A percentile compares a stretch with the other conserved stretches of the same genome.
phyloP scores from a whole-genome alignment of 2,113 vertebrate genomes.

The Fregata magnificens region DNA sequence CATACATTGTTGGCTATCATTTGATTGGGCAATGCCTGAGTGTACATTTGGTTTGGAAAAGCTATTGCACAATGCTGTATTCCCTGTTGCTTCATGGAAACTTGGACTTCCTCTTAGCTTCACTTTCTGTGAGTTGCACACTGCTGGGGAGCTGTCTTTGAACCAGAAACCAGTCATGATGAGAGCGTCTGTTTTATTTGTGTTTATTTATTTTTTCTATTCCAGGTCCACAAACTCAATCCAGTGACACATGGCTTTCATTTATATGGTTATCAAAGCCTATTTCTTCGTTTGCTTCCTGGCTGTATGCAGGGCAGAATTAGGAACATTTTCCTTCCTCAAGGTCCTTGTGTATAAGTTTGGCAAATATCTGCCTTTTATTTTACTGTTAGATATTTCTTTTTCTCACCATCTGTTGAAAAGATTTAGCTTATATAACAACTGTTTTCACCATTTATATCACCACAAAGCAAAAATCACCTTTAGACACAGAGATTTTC shows the following conservation, averaged over 20 bases:
- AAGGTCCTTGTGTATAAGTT: background rate
- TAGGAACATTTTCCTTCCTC: background rate
- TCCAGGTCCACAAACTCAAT: background rate
- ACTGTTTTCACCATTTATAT: conserved; percentile 9
- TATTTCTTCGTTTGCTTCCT: conserved; percentile 7
- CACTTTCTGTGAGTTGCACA: conserved; percentile 21
- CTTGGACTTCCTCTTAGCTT: conserved; percentile 41
- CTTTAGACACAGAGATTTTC: background rate
- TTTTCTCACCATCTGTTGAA: conserved; percentile 10
- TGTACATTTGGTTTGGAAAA: conserved; percentile 29
- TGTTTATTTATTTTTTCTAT: background rate
- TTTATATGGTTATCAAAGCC: conserved; percentile 22
- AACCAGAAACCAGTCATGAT: conserved; percentile 20
- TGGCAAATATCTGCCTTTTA: background rate
- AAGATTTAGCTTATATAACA: background rate
- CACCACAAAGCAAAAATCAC: background rate
- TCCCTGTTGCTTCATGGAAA: conserved; percentile 56
- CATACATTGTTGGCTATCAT: conserved; percentile 19
- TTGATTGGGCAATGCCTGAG: conserved; percentile 37
- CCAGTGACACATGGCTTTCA: conserved; percentile 20
- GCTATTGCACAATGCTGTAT: conserved; percentile 32
- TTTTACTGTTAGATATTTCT: background rate
- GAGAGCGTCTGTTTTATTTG: conserved; percentile 32
- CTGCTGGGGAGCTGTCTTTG: conserved; percentile 31
- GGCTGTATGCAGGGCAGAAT: background rate